Evolutionary conservation across 2,113 vertebrate genomes (phyloP).

Genomic region (Antechinus stuartii): DNA sequence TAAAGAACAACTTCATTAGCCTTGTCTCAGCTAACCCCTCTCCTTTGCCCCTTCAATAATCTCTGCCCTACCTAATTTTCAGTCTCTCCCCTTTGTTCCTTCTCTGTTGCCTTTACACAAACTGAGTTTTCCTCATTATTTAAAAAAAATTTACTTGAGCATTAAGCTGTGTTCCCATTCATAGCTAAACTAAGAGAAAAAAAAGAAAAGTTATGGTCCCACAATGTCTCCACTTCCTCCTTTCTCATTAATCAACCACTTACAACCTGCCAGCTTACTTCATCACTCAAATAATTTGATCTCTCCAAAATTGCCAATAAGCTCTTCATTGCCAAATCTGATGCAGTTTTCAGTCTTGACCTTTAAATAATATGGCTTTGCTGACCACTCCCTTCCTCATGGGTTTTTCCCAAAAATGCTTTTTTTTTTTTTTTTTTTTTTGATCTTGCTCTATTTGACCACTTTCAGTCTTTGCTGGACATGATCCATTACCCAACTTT

Average conservation of each 20-base stretch:
- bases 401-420: not conserved
- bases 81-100: not conserved
- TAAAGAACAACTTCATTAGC: not conserved
- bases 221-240: not conserved
- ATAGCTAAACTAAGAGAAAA: not conserved
- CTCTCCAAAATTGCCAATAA: not conserved
- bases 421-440: not conserved
- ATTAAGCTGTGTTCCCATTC: slow-evolving; percentile 3
- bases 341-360: not conserved
- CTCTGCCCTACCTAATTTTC: not conserved
- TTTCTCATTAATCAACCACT: slow-evolving; percentile 6
- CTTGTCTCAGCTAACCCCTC: not conserved
- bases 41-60: not conserved
- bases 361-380: not conserved
- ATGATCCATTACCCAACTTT: not conserved
- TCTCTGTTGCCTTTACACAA: not conserved
- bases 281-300: not conserved
- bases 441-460: not conserved
- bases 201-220: not conserved
- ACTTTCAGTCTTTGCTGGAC: not conserved
- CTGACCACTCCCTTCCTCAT: not conserved
- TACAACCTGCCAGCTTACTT: not conserved
- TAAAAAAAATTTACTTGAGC: slow-evolving; percentile 30
- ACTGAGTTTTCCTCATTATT: not conserved
- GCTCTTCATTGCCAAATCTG: not conserved